phyloP scores from a whole-genome alignment of 1,140 invertebrate genomes.

The Zeugodacus cucurbitae region DNA sequence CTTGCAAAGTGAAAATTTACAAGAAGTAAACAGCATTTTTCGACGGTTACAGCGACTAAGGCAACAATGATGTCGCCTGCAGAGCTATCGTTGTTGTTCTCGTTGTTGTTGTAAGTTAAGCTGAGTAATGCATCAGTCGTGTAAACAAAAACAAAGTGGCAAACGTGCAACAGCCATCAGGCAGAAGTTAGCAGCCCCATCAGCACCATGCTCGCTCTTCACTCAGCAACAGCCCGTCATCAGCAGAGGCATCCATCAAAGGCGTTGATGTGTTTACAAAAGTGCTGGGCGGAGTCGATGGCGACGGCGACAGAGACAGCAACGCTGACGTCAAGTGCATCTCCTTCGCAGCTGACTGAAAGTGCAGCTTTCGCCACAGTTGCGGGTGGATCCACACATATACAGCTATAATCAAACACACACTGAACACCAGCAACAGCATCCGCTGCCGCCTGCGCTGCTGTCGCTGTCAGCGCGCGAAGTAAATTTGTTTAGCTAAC shows the following conservation, averaged over 20 bases:
- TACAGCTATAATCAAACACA: background rate
- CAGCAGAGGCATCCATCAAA: slow-evolving; percentile 22
- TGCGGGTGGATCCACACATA: background rate
- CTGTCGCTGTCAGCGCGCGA: background rate
- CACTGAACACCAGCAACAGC: background rate
- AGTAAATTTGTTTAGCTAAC: slow-evolving; percentile 36
- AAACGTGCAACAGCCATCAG: slow-evolving; percentile 26
- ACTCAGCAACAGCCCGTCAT: background rate
- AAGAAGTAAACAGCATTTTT: slow-evolving; percentile 2
- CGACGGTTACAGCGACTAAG: background rate
- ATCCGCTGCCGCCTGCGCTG: background rate
- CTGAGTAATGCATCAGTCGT: slow-evolving; percentile 36
- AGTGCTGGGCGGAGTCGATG: background rate
- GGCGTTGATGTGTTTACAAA: slow-evolving; percentile 39
- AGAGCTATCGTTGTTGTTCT: background rate
- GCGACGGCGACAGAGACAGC: background rate
- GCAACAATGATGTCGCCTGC: background rate
- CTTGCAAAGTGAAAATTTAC: slow-evolving; percentile 34
- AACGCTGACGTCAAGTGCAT: background rate
- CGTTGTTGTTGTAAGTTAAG: background rate
- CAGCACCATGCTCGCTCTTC: background rate
- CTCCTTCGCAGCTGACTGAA: background rate
- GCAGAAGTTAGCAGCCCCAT: background rate
- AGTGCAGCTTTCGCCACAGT: too few species aligned
- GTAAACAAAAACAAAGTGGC: slow-evolving; percentile 27